These are phyloP conservation scores for Petrocephalus schoutedeni DNA, from an alignment of 2,797 vertebrate genomes.

Conservation along the genomic window DNA sequence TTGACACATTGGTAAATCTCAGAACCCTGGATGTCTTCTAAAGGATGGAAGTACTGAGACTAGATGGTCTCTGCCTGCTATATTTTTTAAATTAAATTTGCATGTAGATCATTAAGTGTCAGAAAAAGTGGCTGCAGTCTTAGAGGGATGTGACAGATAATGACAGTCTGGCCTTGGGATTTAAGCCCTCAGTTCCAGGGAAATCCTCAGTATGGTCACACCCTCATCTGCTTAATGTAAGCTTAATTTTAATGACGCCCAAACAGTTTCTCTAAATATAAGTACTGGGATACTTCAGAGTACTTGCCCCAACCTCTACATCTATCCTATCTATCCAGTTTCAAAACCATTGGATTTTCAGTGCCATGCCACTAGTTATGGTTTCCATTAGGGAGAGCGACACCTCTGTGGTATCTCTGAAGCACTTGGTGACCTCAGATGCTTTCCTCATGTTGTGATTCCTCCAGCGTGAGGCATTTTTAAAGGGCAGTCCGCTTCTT, in stretches of 20 bases:
- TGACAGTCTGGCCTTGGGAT: not conserved
- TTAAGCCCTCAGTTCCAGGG: not conserved
- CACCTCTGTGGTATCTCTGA: not conserved
- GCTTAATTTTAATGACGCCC: constrained; percentile 3
- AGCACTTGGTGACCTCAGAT: not conserved
- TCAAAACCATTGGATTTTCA: not conserved
- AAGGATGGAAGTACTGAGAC: not conserved
- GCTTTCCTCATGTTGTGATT: not conserved
- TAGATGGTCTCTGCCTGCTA: not conserved
- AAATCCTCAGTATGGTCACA: not conserved
- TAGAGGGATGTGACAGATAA: constrained; percentile 23
- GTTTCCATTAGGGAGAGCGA: not conserved
- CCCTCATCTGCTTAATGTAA: not conserved
- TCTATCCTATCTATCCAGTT: not conserved
- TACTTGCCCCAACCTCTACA: not conserved
- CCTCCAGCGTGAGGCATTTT: not conserved
- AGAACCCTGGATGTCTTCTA: not conserved
- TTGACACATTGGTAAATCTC: not conserved
- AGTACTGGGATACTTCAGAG: not conserved
- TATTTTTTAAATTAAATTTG: not conserved
- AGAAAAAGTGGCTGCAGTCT: not conserved
- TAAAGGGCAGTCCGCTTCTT: not conserved
- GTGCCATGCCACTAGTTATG: not conserved
- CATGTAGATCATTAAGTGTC: not conserved
- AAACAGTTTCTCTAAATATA: not conserved